Evolutionary conservation across 2,797 vertebrate genomes (phyloP).

Genomic region (Prunella strophiata): DNA sequence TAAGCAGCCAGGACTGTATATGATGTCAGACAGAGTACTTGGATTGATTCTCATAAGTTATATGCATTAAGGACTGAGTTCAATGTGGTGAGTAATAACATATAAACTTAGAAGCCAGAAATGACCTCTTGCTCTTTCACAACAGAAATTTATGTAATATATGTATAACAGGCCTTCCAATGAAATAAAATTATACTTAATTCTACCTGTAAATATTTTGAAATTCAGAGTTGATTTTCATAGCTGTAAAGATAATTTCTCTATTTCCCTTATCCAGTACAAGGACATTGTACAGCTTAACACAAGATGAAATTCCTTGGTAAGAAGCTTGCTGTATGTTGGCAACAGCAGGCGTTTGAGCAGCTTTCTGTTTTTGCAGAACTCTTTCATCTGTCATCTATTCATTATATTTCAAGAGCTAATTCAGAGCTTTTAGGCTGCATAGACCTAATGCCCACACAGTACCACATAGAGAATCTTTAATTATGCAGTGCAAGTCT

Average conservation of each 20-base stretch:
- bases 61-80: background rate
- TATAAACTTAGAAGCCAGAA: background rate
- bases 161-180: background rate
- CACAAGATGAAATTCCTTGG: background rate
- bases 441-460: background rate
- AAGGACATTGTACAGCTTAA: background rate
- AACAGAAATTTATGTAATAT: background rate
- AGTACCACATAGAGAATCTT: background rate
- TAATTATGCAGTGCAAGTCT: slow-evolving; percentile 23
- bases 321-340: background rate
- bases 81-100: background rate
- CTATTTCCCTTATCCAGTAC: background rate
- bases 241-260: background rate
- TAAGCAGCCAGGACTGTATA: background rate
- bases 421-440: background rate
- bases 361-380: background rate
- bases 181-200: background rate
- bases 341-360: slow-evolving; percentile 1
- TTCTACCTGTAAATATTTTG: background rate
- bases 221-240: background rate
- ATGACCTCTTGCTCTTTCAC: background rate
- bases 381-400: background rate
- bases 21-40: background rate
- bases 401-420: background rate
- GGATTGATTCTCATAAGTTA: background rate